These are phyloP conservation scores for Trichonephila inaurata DNA, from an alignment of 1,140 invertebrate species.

Conservation along the genomic window DNA sequence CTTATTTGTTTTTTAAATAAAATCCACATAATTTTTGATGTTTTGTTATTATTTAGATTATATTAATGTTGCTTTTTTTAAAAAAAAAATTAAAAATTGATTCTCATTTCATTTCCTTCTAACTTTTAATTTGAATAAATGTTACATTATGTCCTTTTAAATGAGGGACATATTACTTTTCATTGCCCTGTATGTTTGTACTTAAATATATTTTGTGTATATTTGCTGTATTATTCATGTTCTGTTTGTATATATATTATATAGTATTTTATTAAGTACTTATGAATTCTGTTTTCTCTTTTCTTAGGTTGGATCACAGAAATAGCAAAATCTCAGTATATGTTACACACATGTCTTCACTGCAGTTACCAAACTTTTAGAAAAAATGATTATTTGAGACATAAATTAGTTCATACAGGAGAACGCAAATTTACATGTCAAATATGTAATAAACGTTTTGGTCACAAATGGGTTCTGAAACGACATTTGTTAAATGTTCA, in stretches of 20 bases:
- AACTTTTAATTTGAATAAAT: too few species aligned
- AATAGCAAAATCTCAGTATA: not conserved
- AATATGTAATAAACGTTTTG: conserved; percentile 1
- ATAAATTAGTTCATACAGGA: conserved; percentile 33
- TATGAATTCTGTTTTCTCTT: not conserved
- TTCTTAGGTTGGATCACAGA: not conserved
- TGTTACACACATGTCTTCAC: not conserved
- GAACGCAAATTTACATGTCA: conserved; percentile 1
- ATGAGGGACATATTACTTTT: too few species aligned
- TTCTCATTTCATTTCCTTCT: too few species aligned
- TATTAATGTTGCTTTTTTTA: too few species aligned
- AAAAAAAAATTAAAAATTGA: too few species aligned
- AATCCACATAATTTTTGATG: too few species aligned
- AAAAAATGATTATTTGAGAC: conserved; percentile 17
- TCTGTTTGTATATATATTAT: not conserved
- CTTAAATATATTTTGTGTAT: too few species aligned
- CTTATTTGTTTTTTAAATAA: too few species aligned
- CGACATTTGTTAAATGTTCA: conserved; percentile 8
- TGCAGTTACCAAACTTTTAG: conserved; percentile 4
- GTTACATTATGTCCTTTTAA: too few species aligned
- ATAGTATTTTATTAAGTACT: not conserved
- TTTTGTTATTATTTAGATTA: too few species aligned
- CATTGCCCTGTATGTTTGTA: too few species aligned
- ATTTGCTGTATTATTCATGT: too few species aligned
- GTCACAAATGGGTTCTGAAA: conserved; percentile 1